Conservation (phyloP, 2,888 invertebrate species). For the Hermaeophaga mercurialis region DNA sequence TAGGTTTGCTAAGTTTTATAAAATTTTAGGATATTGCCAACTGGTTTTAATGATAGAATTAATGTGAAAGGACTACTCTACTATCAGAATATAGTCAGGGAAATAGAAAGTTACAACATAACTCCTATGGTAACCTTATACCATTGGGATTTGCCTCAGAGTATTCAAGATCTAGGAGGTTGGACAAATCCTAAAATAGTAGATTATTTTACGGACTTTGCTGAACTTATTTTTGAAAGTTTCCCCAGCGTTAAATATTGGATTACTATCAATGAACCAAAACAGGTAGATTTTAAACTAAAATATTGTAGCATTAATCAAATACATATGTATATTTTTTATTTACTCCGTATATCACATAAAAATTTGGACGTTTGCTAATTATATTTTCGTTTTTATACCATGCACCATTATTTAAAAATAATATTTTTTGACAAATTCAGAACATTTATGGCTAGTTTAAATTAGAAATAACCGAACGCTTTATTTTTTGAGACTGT, state of each 20-base stretch:
- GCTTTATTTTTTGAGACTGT: too few relatives aligned
- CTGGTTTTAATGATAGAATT: constrained; percentile 58
- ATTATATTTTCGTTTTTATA: too few relatives aligned
- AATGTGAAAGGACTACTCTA: constrained; percentile 57
- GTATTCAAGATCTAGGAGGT: constrained; percentile 60
- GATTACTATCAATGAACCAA: constrained; percentile 63
- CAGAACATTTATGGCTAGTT: too few relatives aligned
- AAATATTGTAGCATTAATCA: too few relatives aligned
- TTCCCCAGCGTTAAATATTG: constrained; percentile 62
- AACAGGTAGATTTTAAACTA: too few relatives aligned
- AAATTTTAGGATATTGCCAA: constrained; percentile 60
- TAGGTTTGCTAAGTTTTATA: too few relatives aligned
- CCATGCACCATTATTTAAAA: too few relatives aligned
- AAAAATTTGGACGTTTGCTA: too few relatives aligned
- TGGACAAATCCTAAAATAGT: constrained; percentile 68
- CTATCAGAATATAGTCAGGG: constrained; percentile 34
- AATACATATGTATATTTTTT: too few relatives aligned
- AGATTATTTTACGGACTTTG: constrained; percentile 65
- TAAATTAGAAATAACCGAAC: too few relatives aligned
- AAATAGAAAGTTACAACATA: constrained; percentile 19
- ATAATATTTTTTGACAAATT: too few relatives aligned
- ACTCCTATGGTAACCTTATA: constrained; percentile 33
- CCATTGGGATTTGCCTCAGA: constrained; percentile 67
- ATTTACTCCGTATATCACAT: too few relatives aligned
- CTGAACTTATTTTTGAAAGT: constrained; percentile 58